Conservation (phyloP, 2,888 invertebrate genomes). For the Copidosoma aretas region DNA sequence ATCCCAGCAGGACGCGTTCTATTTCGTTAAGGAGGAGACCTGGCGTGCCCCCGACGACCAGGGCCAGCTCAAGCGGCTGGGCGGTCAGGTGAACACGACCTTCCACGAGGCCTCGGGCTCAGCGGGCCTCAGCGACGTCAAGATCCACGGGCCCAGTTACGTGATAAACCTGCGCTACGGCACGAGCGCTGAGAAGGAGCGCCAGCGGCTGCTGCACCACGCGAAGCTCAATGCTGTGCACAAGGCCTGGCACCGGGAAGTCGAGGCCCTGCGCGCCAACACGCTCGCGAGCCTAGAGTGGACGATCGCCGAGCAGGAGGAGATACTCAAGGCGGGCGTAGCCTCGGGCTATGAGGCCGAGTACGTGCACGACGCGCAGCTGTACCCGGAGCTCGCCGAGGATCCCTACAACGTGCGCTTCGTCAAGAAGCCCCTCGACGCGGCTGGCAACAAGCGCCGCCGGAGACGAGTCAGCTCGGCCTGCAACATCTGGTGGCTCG, state of each 20-base stretch:
- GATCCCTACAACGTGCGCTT: slow-evolving; percentile 95
- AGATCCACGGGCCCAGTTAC: slow-evolving; percentile 89
- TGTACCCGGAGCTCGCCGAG: slow-evolving; percentile 92
- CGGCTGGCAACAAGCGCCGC: slow-evolving; percentile 68
- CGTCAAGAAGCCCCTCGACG: slow-evolving; percentile 79
- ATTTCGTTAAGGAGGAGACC: slow-evolving; percentile 89
- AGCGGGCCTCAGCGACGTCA: slow-evolving; percentile 72
- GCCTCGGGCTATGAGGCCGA: slow-evolving; percentile 88
- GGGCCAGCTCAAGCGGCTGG: slow-evolving; percentile 85
- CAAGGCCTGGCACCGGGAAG: slow-evolving; percentile 93
- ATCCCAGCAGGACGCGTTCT: slow-evolving; percentile 89
- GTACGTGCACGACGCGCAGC: slow-evolving; percentile 87
- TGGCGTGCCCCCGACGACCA: slow-evolving; percentile 90
- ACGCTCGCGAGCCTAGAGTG: slow-evolving; percentile 82
- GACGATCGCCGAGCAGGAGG: slow-evolving; percentile 87
- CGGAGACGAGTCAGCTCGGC: slow-evolving; percentile 72
- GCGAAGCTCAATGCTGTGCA: slow-evolving; percentile 85
- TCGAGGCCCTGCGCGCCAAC: slow-evolving; percentile 81
- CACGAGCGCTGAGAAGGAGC: slow-evolving; percentile 87
- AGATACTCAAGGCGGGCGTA: slow-evolving; percentile 83
- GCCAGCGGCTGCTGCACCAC: slow-evolving; percentile 86
- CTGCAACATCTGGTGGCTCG: slow-evolving; percentile 65
- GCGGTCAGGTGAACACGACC: slow-evolving; percentile 89
- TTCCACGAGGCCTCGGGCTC: slow-evolving; percentile 84
- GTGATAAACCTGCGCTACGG: slow-evolving; percentile 95